Percentiles rank a stretch among this genome's conserved stretches.
Conservation (phyloP, 2,113 vertebrate species). For the Pluvialis apricaria region DNA sequence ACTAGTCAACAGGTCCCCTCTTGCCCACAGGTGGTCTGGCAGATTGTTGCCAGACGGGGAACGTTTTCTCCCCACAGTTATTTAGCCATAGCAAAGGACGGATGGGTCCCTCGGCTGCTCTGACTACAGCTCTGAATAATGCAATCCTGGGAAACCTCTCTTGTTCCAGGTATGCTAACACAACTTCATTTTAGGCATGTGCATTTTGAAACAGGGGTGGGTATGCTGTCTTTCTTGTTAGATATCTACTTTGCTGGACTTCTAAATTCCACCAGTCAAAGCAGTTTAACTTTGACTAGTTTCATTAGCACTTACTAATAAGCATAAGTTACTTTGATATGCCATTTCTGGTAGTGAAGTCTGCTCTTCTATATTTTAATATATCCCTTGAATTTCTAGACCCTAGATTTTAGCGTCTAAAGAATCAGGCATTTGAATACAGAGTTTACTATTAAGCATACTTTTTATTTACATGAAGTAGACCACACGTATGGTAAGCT, state of each 20-base stretch:
- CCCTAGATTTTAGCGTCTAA: neutral
- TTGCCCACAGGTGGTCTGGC: neutral
- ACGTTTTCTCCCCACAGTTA: neutral
- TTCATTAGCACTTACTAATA: neutral
- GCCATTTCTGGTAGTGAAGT: neutral
- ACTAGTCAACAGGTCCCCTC: neutral
- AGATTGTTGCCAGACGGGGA: neutral
- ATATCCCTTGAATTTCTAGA: neutral
- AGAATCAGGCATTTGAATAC: neutral
- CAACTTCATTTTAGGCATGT: rapidly evolving
- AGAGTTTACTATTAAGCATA: neutral
- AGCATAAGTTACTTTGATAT: neutral
- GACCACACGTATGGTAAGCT: neutral
- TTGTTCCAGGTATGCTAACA: neutral
- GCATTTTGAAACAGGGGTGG: neutral
- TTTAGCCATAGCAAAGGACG: neutral
- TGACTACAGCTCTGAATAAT: neutral
- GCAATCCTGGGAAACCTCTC: neutral
- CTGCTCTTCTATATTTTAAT: neutral
- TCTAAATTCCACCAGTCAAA: neutral
- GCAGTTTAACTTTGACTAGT: neutral
- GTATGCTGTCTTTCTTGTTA: neutral
- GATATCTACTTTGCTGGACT: neutral
- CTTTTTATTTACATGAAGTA: neutral
- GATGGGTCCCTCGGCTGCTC: rapidly evolving